Evolutionary conservation across 2,113 vertebrate species (phyloP), one percentile per base, ranked within the genome.

Genomic region (Gopherus evgoodei): DNA sequence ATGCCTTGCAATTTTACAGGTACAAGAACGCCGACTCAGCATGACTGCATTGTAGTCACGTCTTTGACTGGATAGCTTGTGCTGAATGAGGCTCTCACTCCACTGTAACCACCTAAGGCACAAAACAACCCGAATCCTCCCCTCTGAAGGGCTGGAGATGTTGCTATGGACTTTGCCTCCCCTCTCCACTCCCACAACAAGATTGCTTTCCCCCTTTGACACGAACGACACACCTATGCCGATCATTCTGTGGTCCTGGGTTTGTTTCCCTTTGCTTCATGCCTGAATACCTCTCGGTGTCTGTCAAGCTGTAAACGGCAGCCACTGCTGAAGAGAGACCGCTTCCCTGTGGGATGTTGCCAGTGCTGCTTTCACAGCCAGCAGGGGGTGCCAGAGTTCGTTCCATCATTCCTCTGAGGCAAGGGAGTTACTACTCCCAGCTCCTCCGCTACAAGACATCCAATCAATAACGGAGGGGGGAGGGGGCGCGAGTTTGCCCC

Each of bases 21-120:
- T 38, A 7, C 62, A 31, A 82, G 76, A 31, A 87, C 56, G 65
- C 82, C 83, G 76, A 94, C 80, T 89, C 90, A 56, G 88, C 89
- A 53, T 1, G n/a, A 93, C 89, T 29, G 83, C 93, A 25, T 92
- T 81, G 76, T 59, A 90, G 25, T 4, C 13, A 57, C 50, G 17
- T 65, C 90, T 90, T 76, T 62, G 56, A 65, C 83, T 62, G 88
- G 2, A 2, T 27, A 56, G 78, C 59, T 72, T 1, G 52, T 13
- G 83, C 75, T 11, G 5, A 86, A 95, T 44, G 83, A 10, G 57
- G 88, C 91, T 92, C 8, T 88, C 94, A 13, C 91, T 90, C 95
- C 92, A 94, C 90, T 92, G 91, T 94, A 96, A 95, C 97, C 84
- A 96, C 96, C 81, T 94, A 96, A 96, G 95, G 96, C 96, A 97